These are phyloP conservation scores for Poecilia gillii DNA, from an alignment of 2,797 vertebrate species.

Conservation along the genomic window DNA sequence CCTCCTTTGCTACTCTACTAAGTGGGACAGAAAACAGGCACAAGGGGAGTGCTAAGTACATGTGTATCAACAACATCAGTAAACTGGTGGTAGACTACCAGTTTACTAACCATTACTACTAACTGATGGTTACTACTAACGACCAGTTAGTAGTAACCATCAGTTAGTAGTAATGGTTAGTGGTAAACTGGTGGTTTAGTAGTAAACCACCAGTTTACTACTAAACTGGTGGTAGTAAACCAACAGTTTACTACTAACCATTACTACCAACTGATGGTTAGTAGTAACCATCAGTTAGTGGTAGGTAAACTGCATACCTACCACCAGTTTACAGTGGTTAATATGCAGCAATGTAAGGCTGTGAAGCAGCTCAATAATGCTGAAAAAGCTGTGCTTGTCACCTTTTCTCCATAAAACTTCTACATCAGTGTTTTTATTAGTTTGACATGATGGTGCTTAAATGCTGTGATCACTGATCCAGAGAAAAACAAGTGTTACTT, in stretches of 20 bases:
- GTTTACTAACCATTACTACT: too few relatives aligned
- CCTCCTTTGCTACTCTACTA: neutral
- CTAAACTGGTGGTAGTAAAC: too few relatives aligned
- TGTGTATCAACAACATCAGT: neutral
- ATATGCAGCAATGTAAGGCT: neutral
- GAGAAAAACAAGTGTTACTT: neutral
- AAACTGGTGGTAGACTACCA: too few relatives aligned
- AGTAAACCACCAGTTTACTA: too few relatives aligned
- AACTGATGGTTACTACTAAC: too few relatives aligned
- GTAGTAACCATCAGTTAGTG: too few relatives aligned
- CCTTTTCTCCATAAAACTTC: neutral
- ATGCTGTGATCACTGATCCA: neutral
- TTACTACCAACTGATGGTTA: too few relatives aligned
- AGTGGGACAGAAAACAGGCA: neutral
- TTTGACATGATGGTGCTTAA: neutral
- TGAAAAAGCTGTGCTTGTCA: neutral
- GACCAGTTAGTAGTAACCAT: too few relatives aligned
- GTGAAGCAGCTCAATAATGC: neutral
- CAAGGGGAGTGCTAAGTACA: neutral
- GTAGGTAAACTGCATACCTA: too few relatives aligned
- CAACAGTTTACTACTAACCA: too few relatives aligned
- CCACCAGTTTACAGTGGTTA: neutral
- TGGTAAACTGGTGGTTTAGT: too few relatives aligned
- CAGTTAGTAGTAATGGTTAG: too few relatives aligned
- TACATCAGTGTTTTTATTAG: neutral